Base-by-base conservation (phyloP, 1,140 invertebrate species). In the Hirudo medicinalis region DNA sequence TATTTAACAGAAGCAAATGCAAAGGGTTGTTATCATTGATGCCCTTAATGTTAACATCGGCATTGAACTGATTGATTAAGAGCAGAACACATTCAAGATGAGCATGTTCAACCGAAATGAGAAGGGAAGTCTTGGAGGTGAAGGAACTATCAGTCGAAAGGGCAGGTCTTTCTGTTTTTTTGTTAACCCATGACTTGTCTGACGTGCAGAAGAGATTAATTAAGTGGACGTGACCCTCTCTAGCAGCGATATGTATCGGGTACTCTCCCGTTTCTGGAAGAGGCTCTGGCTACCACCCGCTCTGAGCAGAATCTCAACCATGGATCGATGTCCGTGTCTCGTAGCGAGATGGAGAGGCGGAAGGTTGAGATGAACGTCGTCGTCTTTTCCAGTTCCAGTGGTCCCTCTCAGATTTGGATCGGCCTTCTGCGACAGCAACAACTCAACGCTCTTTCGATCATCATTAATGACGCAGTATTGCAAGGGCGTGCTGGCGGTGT, bases 331-430 rank as follows among this genome's bases (percentile, higher is more conserved):
- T 53, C 69, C 69, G 43, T 70, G 69, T 49, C 69, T 54, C 15
- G 69, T 70, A 27, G 69, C 69, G 53, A 70, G 32, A 54, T 70
- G 69, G 22, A 70, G 53, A 6, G 69, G 69, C 6, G 69, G n/a
- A 20, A 22, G 22, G 53, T 49, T 49, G n/a, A 22, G 57, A 63
- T 63, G 22, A 13, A 63, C 22, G 8, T 63, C 57, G 8, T 25
- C 57, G 19, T 63, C 57, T 22, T 22, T 63, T 13, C 29, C 57
- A n/a, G 57, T 19, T 63, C 22, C 22, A 13, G 40, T 36, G 15
- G 3, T 54, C 13, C 53, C 53, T 25, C n/a, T 70, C 19, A 53
- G n/a, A 54, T 70, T 70, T 15, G 69, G 69, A 32, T 70, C 43
- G 6, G 69, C 69, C 8, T 49, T 49, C 22, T 54, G n/a, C 25